Conservation (phyloP, 2,888 invertebrate species). For the Lordiphosa andalusiaca region DNA sequence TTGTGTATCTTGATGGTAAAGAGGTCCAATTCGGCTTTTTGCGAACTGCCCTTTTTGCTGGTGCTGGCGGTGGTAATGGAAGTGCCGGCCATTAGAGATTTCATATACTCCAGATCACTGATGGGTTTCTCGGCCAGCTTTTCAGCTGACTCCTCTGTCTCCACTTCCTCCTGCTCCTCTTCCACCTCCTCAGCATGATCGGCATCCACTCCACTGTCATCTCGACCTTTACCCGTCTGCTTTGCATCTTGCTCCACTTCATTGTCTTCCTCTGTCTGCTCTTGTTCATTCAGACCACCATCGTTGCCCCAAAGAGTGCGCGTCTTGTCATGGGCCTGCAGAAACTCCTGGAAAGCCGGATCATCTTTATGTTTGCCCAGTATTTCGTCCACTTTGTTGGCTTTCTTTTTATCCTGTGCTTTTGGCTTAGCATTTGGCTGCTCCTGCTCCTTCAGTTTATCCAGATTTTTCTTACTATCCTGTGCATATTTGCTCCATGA, state of each 20-base stretch:
- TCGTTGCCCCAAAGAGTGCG: conserved; percentile 83
- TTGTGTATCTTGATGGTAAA: conserved; percentile 88
- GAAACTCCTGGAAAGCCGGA: conserved; percentile 93
- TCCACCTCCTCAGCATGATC: conserved; percentile 78
- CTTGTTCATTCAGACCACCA: conserved; percentile 66
- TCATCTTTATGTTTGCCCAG: conserved; percentile 91
- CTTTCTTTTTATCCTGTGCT: conserved; percentile 76
- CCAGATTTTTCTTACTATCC: conserved; percentile 84
- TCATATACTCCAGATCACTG: conserved; percentile 91
- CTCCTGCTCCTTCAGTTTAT: conserved; percentile 75
- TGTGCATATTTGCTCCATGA: conserved; percentile 96
- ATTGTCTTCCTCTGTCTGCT: conserved; percentile 67
- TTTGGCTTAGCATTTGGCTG: conserved; percentile 40
- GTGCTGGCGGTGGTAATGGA: not conserved
- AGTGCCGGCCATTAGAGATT: conserved; percentile 82
- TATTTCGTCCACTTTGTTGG: conserved; percentile 84
- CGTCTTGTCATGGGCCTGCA: conserved; percentile 88
- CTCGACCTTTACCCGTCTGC: conserved; percentile 39
- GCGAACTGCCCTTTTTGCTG: conserved; percentile 77
- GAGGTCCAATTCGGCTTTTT: conserved; percentile 78
- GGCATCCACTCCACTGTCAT: conserved; percentile 77
- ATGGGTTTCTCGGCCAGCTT: conserved; percentile 87
- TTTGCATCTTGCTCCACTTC: conserved; percentile 43
- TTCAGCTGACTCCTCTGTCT: conserved; percentile 76
- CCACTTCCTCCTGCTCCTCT: conserved; percentile 44